Evolutionary conservation across 2,113 vertebrate species (phyloP).

Genomic region (Thryonomys swinderianus): DNA sequence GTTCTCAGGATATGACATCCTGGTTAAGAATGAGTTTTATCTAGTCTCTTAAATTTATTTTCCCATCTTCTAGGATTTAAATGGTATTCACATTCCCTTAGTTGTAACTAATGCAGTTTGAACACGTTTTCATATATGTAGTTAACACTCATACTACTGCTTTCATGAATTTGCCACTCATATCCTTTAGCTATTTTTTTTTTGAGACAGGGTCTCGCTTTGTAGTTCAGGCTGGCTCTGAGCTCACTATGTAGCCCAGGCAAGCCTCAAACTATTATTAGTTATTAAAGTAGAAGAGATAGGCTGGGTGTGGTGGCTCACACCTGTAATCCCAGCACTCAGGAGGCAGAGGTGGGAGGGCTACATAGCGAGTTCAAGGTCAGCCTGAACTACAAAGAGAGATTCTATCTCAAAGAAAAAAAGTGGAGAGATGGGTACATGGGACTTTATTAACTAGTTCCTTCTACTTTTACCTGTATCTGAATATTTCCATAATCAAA

Average conservation of each 20-base stretch:
- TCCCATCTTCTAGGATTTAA: neutral
- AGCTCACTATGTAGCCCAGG: no score
- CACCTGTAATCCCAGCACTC: no score
- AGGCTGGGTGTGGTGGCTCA: no score
- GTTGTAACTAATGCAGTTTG: neutral
- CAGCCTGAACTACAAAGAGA: no score
- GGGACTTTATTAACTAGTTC: neutral
- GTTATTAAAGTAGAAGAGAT: no score
- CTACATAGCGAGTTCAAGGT: no score
- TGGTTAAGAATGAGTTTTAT: constrained; percentile 21
- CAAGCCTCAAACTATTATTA: no score
- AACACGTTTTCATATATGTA: neutral
- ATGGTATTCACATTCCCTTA: neutral
- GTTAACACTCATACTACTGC: neutral
- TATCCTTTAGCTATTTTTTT: neutral
- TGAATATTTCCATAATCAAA: constrained; percentile 28
- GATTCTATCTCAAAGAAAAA: neutral
- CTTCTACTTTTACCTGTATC: neutral
- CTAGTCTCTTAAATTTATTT: neutral
- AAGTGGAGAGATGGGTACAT: neutral
- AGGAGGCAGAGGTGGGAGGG: no score
- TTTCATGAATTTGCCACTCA: neutral
- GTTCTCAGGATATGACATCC: neutral
- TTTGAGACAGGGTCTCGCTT: no score
- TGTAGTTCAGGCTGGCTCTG: no score